Base-by-base conservation (phyloP, 2,888 invertebrate genomes). In the Erannis defoliaria region DNA sequence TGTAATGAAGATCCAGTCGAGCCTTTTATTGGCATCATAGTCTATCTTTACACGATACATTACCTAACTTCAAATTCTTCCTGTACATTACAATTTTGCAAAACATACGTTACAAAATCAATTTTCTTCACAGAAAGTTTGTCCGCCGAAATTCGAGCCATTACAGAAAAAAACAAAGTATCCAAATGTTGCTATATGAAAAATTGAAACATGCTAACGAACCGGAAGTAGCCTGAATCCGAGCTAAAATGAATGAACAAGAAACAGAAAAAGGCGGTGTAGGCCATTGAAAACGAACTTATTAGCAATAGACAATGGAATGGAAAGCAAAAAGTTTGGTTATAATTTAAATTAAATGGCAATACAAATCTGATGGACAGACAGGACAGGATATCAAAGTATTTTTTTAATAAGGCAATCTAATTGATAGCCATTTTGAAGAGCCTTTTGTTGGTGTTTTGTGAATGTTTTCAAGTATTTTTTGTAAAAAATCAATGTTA, bases 391-490 rank as follows among this genome's bases (percentile, higher is more conserved):
- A 90, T 90, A 89, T 89, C 85, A 88, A 85, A 83, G 77, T 76
- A 81, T 81, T 90, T 92, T 91, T 90, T 91, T 84, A 83, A 82
- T 77, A 81, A 88, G 89, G 92, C 91, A 92, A 90, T 83, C 78
- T 89, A 85, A 90, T 90, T 91, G 90, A 92, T 92, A 91, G 93
- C 93, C 93, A 93, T 93, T 93, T 93, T 93, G 91, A 89, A 90
- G 87, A 93, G 89, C 85, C 92, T 93, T 93, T 93, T 93, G 93
- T 93, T 93, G 85, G 93, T 93, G 93, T 93, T 93, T 93, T 93
- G 90, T 93, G 92, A 91, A 93, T 91, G 92, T 93, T 93, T 93
- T 93, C 86, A 88, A 85, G 76, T 75, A 85, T 85, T 81, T 84
- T 85, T 86, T 85, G 75, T 78, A 78, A 73, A 82, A 85, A 75